Evolutionary conservation across 2,888 invertebrate genomes (phyloP).

Genomic region (Eledona agricola): DNA sequence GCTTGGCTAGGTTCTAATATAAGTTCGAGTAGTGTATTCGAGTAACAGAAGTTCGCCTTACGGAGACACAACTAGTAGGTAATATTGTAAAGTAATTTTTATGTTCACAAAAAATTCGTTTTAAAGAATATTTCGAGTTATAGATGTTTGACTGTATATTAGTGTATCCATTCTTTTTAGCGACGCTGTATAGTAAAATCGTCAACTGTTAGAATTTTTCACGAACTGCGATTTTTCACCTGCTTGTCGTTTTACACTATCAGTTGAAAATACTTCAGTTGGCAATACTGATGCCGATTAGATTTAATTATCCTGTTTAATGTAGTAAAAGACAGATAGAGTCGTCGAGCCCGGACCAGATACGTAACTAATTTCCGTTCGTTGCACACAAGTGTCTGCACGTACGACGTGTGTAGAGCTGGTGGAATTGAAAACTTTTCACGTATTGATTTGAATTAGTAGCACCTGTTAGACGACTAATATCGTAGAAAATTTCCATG

Average conservation of each 20-base stretch:
- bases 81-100: no score
- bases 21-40: no score
- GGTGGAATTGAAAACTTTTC: conserved; percentile 25
- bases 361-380: conserved; percentile 6
- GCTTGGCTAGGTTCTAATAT: no score
- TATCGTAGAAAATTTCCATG: conserved; percentile 28
- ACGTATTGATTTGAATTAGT: conserved; percentile 31
- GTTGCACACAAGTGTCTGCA: conserved; percentile 2
- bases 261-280: conserved; percentile 1
- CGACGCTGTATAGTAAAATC: no score
- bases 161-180: no score
- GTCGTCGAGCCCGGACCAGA: conserved; percentile 7
- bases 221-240: not conserved
- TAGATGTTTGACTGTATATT: no score
- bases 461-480: conserved; percentile 29
- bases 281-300: conserved; percentile 11
- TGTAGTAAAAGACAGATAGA: conserved; percentile 26
- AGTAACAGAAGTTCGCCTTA: no score
- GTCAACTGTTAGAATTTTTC: no score
- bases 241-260: conserved; percentile 12
- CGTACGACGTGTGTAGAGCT: conserved; percentile 6
- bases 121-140: no score
- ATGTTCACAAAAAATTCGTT: no score
- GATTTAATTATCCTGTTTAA: conserved; percentile 24
- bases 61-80: no score